These are phyloP conservation scores for Anorthoa munda DNA, from an alignment of 2,888 invertebrate genomes.

Conservation along the genomic window DNA sequence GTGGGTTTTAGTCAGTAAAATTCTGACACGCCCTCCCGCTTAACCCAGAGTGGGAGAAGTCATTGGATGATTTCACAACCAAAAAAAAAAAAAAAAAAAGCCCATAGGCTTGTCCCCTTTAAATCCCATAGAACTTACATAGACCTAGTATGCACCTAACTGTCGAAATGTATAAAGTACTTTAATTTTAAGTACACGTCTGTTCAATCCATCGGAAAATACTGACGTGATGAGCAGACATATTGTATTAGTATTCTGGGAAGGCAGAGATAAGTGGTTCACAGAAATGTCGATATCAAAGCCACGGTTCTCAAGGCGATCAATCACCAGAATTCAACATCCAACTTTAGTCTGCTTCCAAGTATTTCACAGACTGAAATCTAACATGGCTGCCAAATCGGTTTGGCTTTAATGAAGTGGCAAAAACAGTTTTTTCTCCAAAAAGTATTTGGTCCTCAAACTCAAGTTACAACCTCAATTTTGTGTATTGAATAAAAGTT, in stretches of 20 bases:
- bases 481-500: constrained; percentile 16
- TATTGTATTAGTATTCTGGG: neutral
- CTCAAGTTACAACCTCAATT: constrained; percentile 30
- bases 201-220: no score
- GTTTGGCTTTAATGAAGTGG: constrained; percentile 15
- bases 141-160: no score
- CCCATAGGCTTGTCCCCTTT: no score
- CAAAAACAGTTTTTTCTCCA: constrained; percentile 10
- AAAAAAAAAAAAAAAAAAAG: no score
- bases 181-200: no score
- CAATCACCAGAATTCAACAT: constrained; percentile 34
- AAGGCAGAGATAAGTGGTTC: neutral
- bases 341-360: neutral
- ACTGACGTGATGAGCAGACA: no score
- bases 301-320: constrained; percentile 17
- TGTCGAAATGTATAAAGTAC: no score
- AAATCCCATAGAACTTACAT: no score
- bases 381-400: constrained; percentile 17
- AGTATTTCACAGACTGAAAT: constrained; percentile 16
- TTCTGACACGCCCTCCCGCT: no score
- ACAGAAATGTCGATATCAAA: constrained; percentile 5
- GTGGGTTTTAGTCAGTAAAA: no score
- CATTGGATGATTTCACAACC: no score
- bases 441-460: constrained; percentile 2
- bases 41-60: no score